These are phyloP conservation scores for Nebria salina DNA, from an alignment of 2,888 invertebrate species.

Conservation along the genomic window DNA sequence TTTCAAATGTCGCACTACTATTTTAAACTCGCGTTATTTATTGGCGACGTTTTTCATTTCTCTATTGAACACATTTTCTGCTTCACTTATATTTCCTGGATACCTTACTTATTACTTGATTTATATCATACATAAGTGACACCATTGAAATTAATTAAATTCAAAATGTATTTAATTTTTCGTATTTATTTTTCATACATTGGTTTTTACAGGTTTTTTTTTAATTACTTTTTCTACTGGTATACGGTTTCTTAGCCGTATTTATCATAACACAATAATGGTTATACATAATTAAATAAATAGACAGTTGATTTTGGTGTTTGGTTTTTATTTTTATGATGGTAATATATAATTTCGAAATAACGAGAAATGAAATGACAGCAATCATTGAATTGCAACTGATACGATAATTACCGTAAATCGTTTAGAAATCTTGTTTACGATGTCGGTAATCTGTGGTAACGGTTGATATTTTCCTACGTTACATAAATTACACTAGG, in stretches of 20 bases:
- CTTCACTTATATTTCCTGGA: neutral
- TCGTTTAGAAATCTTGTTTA: conserved; percentile 44
- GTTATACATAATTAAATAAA: too few relatives aligned
- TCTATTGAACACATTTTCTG: neutral
- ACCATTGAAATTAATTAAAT: conserved; percentile 17
- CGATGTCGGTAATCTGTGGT: conserved; percentile 44
- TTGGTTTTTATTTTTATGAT: too few relatives aligned
- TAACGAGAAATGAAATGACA: neutral
- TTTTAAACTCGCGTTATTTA: neutral
- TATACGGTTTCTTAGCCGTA: too few relatives aligned
- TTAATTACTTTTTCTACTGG: too few relatives aligned
- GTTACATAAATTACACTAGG: conserved; percentile 38
- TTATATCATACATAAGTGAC: conserved; percentile 33
- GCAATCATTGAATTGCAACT: conserved; percentile 33
- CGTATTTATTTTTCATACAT: too few relatives aligned
- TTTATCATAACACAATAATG: too few relatives aligned
- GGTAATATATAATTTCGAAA: neutral
- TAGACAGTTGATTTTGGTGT: too few relatives aligned
- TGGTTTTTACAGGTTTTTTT: too few relatives aligned
- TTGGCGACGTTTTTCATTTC: conserved; percentile 12
- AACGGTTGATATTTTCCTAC: conserved; percentile 41
- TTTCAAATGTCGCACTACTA: neutral
- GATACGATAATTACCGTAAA: conserved; percentile 38
- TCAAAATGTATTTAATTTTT: too few relatives aligned
- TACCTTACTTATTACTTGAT: neutral